Percentiles rank a stretch among this genome's conserved stretches.
phyloP scores from a whole-genome alignment of 1,140 invertebrate genomes.

The Cherax destructor region DNA sequence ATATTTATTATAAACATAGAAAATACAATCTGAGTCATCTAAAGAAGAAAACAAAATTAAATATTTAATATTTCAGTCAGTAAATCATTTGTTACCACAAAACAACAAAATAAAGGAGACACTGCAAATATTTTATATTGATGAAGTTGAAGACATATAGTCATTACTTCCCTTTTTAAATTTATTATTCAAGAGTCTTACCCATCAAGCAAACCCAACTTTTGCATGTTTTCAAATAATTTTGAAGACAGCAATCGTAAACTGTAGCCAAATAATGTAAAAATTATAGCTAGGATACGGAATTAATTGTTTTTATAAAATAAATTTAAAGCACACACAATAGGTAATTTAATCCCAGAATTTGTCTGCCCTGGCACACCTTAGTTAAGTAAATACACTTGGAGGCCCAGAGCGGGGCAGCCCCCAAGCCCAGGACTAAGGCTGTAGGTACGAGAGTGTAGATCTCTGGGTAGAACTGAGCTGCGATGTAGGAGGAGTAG shows the following conservation, averaged over 20 bases:
- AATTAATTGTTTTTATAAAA: background rate
- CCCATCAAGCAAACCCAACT: too few species aligned
- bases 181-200: too few species aligned
- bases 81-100: too few species aligned
- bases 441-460: conserved; percentile 94
- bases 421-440: conserved; percentile 88
- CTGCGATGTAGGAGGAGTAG: conserved; percentile 93
- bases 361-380: conserved; percentile 40
- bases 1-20: background rate
- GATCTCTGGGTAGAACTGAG: conserved; percentile 93
- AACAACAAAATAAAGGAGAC: too few species aligned
- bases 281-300: background rate
- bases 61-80: too few species aligned
- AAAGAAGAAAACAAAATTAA: too few species aligned
- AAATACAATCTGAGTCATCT: background rate
- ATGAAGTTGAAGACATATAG: too few species aligned
- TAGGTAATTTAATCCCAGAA: background rate
- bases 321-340: background rate
- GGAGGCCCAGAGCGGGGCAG: conserved; percentile 96
- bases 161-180: too few species aligned
- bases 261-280: background rate
- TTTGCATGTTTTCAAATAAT: background rate
- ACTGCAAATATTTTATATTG: too few species aligned
- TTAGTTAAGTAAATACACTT: conserved; percentile 97
- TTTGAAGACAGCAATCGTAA: too few species aligned